phyloP scores from a whole-genome alignment of 2,113 vertebrate genomes.

The Theristicus caerulescens region DNA sequence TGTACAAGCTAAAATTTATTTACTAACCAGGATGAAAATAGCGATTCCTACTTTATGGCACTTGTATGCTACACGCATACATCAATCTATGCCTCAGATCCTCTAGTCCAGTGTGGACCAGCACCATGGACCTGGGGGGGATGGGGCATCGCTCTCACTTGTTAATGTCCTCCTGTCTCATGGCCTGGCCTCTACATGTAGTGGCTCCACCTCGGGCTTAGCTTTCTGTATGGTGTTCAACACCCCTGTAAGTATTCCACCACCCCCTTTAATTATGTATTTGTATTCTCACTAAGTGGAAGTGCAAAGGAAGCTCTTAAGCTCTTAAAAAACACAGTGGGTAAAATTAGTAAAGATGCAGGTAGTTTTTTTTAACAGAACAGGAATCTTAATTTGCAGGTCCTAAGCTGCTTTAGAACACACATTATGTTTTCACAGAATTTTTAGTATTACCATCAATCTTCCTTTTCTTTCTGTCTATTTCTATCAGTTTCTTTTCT shows the following conservation, averaged over 20 bases:
- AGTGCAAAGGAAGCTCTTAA: not conserved
- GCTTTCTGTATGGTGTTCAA: not conserved
- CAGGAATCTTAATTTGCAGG: not conserved
- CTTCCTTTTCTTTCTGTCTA: not conserved
- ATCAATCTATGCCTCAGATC: not conserved
- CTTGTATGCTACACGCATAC: not conserved
- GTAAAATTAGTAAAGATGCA: not conserved
- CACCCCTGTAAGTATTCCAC: not conserved
- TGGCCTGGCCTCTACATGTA: rapidly evolving
- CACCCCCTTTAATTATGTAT: not conserved
- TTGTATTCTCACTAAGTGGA: not conserved
- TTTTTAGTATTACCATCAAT: not conserved
- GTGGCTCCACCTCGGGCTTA: not conserved
- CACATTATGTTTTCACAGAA: not conserved
- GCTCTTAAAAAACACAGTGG: not conserved
- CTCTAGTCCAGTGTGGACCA: not conserved
- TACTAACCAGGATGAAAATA: not conserved
- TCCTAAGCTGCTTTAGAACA: not conserved
- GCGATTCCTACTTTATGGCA: not conserved
- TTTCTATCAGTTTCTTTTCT: not conserved
- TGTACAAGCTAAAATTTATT: not conserved
- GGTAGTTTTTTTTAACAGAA: not conserved
- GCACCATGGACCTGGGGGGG: no score
- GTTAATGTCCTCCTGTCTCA: not conserved
- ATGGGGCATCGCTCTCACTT: no score